Base-by-base conservation (phyloP, 2,888 invertebrate species). In the Napeogenes sylphis region DNA sequence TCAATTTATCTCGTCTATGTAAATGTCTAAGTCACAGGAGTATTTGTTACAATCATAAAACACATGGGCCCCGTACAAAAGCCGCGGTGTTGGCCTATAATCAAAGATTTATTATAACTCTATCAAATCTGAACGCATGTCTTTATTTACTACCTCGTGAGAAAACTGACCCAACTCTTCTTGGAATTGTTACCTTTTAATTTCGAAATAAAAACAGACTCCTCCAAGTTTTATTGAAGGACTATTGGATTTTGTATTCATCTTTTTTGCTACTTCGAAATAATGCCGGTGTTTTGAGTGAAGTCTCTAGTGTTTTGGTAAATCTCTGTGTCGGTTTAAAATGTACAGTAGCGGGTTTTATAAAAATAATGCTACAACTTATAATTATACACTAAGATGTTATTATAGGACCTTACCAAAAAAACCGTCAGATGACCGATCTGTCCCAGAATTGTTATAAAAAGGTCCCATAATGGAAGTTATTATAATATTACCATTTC, bases 101-200 rank as follows among this genome's bases (percentile, higher is more conserved):
- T 87, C 86, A 85, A 86, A 78, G 73, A 82, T 88, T 88, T 88
- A 87, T 85, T 81, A 78, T 82, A 82, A 84, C 82, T 86, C 83
- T 84, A 85, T 86, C 84, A 84, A 84, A 79, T 75, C 72, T 77
- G 76, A 79, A 75, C 75, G 76, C 73, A 76, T 76, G 76, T 74
- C 73, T 75, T 75, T 71, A 74, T 76, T 76, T 75, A 75, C 74
- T 70, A 70, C 71, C 70, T 70, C 87, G 87, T 88, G 88, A 87
- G 89, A 89, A 87, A 83, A 80, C 74, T 69, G 70, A 72, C 72
- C 72, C 71, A 68, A 65, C 73, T 73, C 72, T 89, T 89, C 89
- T 77, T 66, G 83, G 89, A 89, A 89, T 74, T 79, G 77, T 80
- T 78, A 74, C 82, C 81, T 82, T 85, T 86, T 84, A 85, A 86